Evolutionary conservation across 2,888 invertebrate genomes (phyloP), one percentile per base, ranked within the genome.

Genomic region (Crocallis elinguaria): DNA sequence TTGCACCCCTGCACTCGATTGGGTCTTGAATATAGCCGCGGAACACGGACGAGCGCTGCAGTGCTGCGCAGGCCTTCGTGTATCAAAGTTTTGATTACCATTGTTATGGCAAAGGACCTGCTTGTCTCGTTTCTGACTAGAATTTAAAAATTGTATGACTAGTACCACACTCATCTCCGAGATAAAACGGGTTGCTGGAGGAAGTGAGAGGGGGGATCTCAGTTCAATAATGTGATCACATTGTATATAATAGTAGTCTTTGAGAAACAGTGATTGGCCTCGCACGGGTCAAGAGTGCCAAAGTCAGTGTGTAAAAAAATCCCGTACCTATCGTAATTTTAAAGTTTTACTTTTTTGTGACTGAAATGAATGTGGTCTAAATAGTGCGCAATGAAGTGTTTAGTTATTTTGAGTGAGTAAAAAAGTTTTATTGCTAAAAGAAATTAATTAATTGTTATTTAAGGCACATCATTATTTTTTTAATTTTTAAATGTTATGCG

Each of bases 141-240:
- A n/a, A n/a, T n/a, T n/a, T n/a, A n/a, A n/a, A n/a, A n/a, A n/a
- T n/a, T n/a, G n/a, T n/a, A n/a, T n/a, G n/a, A n/a, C n/a, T n/a
- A n/a, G n/a, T n/a, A n/a, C n/a, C n/a, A n/a, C n/a, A n/a, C 12
- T 6, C 12, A 35, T 14, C 12, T 8, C n/a, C n/a, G 8, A 7
- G 14, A 14, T 9, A 33, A 16, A 49, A 41, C 33, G 39, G 25
- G 42, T 42, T 42, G 36, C 23, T n/a, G 13, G n/a, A 23, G 42
- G 32, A 35, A 21, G 42, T 11, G 16, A 19, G 49, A 9, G 39
- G 38, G 48, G 37, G 23, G 23, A 25, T 32, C 19, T 43, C 16
- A 25, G 23, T 43, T 16, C 17, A 25, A 42, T 37, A 48, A 25
- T 27, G 46, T 52, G 23, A 46, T 30, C 45, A 45, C 36, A 49